Percentiles rank a stretch among this genome's conserved stretches.
Conservation (phyloP, 2,797 vertebrate genomes). For the Todus mexicanus region DNA sequence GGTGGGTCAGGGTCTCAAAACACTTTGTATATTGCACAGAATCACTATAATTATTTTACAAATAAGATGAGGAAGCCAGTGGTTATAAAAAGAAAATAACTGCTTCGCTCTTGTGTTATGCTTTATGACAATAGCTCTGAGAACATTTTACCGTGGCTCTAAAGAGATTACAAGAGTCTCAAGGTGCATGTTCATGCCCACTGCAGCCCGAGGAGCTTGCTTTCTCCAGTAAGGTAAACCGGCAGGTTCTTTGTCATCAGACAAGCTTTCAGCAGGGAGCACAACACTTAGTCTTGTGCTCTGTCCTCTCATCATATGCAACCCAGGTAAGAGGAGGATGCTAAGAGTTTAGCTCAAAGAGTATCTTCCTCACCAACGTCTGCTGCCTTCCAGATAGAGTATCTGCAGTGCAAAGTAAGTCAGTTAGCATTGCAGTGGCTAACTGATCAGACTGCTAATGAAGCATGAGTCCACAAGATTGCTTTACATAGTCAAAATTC, state of each 20-base stretch:
- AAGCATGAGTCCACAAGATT: slow-evolving; percentile 6
- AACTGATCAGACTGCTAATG: slow-evolving; percentile 6
- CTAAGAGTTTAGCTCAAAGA: background rate
- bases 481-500: background rate
- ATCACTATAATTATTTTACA: background rate
- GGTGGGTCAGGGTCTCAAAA: background rate
- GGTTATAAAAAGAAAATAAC: background rate
- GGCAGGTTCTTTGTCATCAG: background rate
- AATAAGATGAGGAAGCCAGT: background rate
- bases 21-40: background rate
- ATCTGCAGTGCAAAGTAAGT: background rate
- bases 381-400: background rate
- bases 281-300: background rate
- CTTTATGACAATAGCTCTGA: background rate
- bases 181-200: accelerated
- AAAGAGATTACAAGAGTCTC: background rate
- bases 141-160: background rate
- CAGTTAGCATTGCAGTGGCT: background rate
- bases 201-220: background rate
- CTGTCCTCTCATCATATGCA: background rate
- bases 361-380: background rate
- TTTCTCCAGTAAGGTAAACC: background rate
- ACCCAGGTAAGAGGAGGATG: background rate
- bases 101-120: background rate
- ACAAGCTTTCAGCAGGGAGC: background rate